Conservation (phyloP, 1,140 invertebrate species). For the Triops cancriformis region DNA sequence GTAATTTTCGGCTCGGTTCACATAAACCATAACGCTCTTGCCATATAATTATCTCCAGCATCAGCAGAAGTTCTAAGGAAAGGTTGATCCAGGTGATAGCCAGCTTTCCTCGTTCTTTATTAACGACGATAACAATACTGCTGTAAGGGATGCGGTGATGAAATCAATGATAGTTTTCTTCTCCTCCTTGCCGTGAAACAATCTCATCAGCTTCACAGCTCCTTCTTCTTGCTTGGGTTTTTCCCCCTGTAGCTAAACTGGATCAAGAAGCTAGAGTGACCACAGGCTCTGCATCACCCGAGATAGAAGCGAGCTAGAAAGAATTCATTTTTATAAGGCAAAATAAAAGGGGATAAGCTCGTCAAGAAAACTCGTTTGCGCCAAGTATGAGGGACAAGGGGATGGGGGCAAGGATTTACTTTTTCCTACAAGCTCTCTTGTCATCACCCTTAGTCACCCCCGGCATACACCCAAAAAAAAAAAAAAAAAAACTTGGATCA, state of each 20-base stretch:
- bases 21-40: too few species aligned
- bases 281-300: neutral
- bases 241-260: conserved; percentile 1
- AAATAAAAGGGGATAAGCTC: neutral
- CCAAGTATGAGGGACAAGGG: neutral
- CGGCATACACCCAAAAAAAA: too few species aligned
- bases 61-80: too few species aligned
- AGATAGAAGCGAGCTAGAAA: neutral
- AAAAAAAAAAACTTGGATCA: neutral
- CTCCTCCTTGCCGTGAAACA: neutral
- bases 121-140: neutral
- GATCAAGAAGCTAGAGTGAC: conserved; percentile 5
- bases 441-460: neutral
- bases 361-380: conserved; percentile 5
- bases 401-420: neutral
- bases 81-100: neutral
- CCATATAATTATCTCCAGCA: too few species aligned
- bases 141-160: neutral
- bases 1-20: too few species aligned
- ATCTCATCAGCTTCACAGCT: neutral
- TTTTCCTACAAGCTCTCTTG: neutral
- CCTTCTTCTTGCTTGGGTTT: neutral
- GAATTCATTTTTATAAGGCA: neutral
- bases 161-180: neutral
- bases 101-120: neutral